Percentiles rank a stretch among this genome's conserved stretches.
phyloP scores from a whole-genome alignment of 1,140 invertebrate species.

The Aphaenogaster floridana region DNA sequence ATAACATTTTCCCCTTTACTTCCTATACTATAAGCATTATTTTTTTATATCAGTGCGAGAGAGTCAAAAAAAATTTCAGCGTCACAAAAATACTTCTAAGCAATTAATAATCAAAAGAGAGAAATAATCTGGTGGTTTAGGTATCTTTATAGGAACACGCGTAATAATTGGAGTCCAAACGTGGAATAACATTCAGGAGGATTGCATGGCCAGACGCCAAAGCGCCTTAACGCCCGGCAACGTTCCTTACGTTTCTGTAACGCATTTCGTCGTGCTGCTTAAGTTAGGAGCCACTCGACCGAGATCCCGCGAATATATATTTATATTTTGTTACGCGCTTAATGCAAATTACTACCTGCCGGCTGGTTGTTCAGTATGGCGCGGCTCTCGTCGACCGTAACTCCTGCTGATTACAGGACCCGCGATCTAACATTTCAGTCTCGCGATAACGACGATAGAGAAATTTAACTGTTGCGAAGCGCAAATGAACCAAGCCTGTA shows the following conservation, averaged over 20 bases:
- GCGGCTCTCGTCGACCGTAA: neutral
- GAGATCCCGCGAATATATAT: slow-evolving; percentile 50
- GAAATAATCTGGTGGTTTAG: neutral
- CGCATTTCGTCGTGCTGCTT: slow-evolving; percentile 7
- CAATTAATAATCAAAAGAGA: neutral
- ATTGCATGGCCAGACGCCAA: slow-evolving; percentile 73
- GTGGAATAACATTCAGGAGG: slow-evolving; percentile 47
- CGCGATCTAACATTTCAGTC: slow-evolving; percentile 4
- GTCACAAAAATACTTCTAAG: neutral
- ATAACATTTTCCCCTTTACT: neutral
- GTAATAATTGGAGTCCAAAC: neutral
- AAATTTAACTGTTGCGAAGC: neutral
- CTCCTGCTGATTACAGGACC: neutral
- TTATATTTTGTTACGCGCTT: slow-evolving; percentile 57
- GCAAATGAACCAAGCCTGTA: neutral
- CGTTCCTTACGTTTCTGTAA: slow-evolving; percentile 57
- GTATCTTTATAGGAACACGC: neutral
- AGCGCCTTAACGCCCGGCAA: slow-evolving; percentile 60
- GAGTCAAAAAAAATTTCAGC: neutral
- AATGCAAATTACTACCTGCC: slow-evolving; percentile 23
- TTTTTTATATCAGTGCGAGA: neutral
- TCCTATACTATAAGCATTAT: neutral
- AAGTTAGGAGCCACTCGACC: slow-evolving; percentile 36
- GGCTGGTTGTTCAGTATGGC: neutral
- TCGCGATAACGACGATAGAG: slow-evolving; percentile 14